Percentiles rank a stretch among this genome's conserved stretches.
Evolutionary conservation across 2,113 vertebrate genomes (phyloP).

Genomic region (Oncorhynchus mykiss): DNA sequence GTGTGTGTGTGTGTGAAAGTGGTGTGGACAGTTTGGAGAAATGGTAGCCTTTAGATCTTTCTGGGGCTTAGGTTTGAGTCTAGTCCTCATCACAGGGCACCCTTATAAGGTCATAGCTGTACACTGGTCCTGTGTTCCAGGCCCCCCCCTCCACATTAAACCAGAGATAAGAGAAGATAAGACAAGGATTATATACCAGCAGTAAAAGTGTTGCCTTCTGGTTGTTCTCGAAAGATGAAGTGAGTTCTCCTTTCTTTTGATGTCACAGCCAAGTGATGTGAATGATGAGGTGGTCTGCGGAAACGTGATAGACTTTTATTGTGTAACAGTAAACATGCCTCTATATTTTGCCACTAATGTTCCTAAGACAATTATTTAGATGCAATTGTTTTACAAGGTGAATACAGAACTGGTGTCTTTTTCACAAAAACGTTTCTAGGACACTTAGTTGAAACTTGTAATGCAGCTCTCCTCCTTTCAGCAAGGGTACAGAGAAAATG

Average conservation of each 20-base stretch:
- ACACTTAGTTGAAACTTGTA: neutral
- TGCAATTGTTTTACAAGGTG: too few species aligned
- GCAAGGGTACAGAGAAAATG: neutral
- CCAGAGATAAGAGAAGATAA: constrained; percentile 29
- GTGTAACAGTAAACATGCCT: neutral
- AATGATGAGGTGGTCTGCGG: constrained; percentile 1
- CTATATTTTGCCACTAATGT: neutral
- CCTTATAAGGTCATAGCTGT: constrained; percentile 21
- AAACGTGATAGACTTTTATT: neutral
- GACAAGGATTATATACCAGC: constrained; percentile 20
- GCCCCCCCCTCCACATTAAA: neutral
- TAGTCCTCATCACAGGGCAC: constrained; percentile 36
- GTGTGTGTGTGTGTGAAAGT: neutral
- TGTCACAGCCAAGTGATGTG: constrained; percentile 11
- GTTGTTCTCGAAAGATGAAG: neutral
- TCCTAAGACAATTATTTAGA: too few species aligned
- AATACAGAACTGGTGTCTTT: too few species aligned
- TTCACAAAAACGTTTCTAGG: too few species aligned
- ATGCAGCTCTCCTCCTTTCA: neutral
- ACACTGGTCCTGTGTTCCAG: neutral
- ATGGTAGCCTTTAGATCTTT: constrained; percentile 25
- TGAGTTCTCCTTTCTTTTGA: constrained; percentile 4
- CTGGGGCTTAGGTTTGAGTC: constrained; percentile 8
- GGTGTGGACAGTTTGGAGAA: constrained; percentile 19
- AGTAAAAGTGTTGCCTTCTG: constrained; percentile 13